Base-by-base conservation (phyloP, 2,888 invertebrate genomes). In the Scaptomyza reducta region DNA sequence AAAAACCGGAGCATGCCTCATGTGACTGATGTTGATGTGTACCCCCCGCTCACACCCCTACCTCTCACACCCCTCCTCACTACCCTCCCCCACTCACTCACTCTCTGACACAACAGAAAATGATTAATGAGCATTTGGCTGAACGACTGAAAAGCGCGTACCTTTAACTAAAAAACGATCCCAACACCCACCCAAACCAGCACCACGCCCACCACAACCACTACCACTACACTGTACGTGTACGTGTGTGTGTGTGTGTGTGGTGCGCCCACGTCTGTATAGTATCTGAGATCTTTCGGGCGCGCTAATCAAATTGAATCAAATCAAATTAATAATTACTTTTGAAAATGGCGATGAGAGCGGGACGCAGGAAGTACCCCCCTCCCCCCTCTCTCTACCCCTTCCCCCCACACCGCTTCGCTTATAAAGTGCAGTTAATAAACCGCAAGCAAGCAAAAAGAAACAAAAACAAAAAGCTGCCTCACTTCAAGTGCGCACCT, bases 291-390 rank as follows among this genome's bases (percentile, higher is more conserved):
- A 27, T 47, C 47, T 31, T 22, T 22, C 42, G 68, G 79, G 77
- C 77, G 57, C 60, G 70, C 84, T 87, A 83, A 83, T 87, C 83
- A 85, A 87, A 84, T 85, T 85, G 83, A 85, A 87, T 87, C 87
- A 84, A 87, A 84, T 84, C 87, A 87, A 84, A 84, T 84, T 85
- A 84, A 77, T 84, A 84, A 84, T 87, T 87, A 87, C 87, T 77
- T 87, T 85, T 85, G 62, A 73, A 86, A 72, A 68, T 78, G 80
- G 77, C 77, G 77, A 54, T 65, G n/a, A n/a, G n/a, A n/a, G 55
- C 65, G 66, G 78, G 27, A 27, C 27, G 70, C 65, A 69, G 78
- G 78, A 78, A 74, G 71, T 79, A 50, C 49, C 46, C 13, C 61
- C 31, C 1, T 35, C 13, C 33, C 41, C 11, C n/a, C n/a, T n/a